Percentiles rank a stretch among this genome's conserved stretches.
phyloP scores from a whole-genome alignment of 2,888 invertebrate species.

The Eristalis pertinax region DNA sequence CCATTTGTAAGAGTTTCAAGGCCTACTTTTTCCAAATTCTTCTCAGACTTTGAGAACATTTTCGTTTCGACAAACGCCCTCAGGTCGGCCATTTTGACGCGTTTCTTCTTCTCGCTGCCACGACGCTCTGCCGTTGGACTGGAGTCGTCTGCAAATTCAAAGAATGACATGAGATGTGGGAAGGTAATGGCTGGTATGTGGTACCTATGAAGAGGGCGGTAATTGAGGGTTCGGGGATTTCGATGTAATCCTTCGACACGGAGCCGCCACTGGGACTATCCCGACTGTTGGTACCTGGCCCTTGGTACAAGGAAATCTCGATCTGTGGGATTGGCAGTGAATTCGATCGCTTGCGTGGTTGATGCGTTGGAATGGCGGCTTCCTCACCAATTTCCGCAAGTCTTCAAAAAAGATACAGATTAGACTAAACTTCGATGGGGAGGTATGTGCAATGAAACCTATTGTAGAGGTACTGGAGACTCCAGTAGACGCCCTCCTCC shows the following conservation, averaged over 20 bases:
- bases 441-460: constrained; percentile 83
- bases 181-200: background rate
- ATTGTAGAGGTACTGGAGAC: constrained; percentile 93
- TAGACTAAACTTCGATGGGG: background rate
- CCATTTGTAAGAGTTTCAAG: constrained; percentile 83
- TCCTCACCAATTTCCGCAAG: constrained; percentile 94
- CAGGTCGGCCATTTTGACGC: constrained; percentile 95
- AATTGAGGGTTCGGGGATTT: constrained; percentile 87
- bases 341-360: constrained; percentile 93
- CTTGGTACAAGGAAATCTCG: constrained; percentile 92
- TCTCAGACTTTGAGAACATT: constrained; percentile 94
- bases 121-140: constrained; percentile 82
- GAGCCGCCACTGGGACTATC: constrained; percentile 80
- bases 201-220: constrained; percentile 29
- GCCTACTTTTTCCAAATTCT: constrained; percentile 94
- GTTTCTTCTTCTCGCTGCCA: constrained; percentile 92
- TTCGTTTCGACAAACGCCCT: constrained; percentile 96
- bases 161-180: background rate
- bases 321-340: constrained; percentile 97
- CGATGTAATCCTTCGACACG: constrained; percentile 87
- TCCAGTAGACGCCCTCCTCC: constrained; percentile 99
- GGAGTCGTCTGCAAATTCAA: constrained; percentile 76
- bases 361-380: constrained; percentile 86
- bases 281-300: constrained; percentile 83
- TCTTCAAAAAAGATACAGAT: constrained; percentile 81